Conservation (phyloP, 2,888 invertebrate genomes). For the Pyrrhosoma nymphula region DNA sequence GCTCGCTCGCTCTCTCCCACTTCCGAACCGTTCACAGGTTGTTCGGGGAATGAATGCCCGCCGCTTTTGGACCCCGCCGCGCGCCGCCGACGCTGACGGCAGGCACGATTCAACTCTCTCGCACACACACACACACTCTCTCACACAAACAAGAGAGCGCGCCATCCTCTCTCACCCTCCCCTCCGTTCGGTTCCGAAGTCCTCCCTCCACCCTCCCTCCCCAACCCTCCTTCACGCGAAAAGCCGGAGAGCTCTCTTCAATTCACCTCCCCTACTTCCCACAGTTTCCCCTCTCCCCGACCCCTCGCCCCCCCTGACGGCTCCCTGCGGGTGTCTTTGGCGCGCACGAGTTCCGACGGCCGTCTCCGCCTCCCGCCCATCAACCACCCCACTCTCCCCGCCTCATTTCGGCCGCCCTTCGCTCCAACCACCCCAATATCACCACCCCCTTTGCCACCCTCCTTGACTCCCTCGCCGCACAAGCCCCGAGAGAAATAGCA, state of each 20-base stretch:
- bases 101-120: neutral
- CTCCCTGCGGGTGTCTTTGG: neutral
- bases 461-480: neutral
- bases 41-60: constrained; percentile 58
- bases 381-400: neutral
- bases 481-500: neutral
- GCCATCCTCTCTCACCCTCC: neutral
- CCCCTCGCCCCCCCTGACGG: neutral
- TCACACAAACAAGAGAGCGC: neutral
- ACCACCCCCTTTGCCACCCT: neutral
- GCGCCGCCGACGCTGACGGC: constrained; percentile 49
- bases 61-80: constrained; percentile 43
- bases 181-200: neutral
- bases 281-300: neutral
- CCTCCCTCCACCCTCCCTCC: neutral
- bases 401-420: neutral
- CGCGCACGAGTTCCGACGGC: constrained; percentile 41
- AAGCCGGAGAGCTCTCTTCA: no score
- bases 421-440: neutral
- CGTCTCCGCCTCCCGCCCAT: neutral
- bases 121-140: neutral
- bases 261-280: neutral
- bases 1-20: neutral
- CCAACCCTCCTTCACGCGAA: no score
- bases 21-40: constrained; percentile 64